Percentiles rank a stretch among this genome's conserved stretches.
These are phyloP conservation scores for Orthosia gothica DNA, from an alignment of 2,888 invertebrate genomes.

Conservation along the genomic window DNA sequence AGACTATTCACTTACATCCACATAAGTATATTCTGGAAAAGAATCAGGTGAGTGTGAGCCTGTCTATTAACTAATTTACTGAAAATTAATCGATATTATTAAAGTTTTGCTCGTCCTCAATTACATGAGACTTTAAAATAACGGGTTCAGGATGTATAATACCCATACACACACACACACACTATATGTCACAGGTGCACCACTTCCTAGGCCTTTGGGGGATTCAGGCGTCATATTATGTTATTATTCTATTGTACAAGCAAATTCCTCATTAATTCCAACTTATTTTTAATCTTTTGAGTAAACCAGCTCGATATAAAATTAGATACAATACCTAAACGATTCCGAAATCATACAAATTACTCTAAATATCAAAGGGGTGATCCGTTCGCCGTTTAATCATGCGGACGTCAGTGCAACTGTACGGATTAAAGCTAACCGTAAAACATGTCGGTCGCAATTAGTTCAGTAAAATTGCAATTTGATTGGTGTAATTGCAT, in stretches of 20 bases:
- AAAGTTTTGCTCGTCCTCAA: too few species aligned
- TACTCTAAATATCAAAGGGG: conserved; percentile 49
- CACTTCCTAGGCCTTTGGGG: too few species aligned
- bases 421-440: conserved; percentile 75
- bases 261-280: not conserved
- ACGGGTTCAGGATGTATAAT: too few species aligned
- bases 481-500: conserved; percentile 91
- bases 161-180: too few species aligned
- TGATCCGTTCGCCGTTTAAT: conserved; percentile 54
- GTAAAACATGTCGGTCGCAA: conserved; percentile 88
- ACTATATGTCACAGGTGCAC: too few species aligned
- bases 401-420: conserved; percentile 60
- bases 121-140: too few species aligned
- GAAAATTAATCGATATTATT: not conserved
- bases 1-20: conserved; percentile 1
- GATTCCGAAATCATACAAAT: conserved; percentile 32
- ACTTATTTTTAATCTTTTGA: not conserved
- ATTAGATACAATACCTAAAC: conserved; percentile 6
- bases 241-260: too few species aligned
- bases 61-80: not conserved
- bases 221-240: too few species aligned
- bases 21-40: not conserved
- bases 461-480: conserved; percentile 89
- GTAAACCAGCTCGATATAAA: not conserved
- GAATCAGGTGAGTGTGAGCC: not conserved